phyloP scores from a whole-genome alignment of 2,888 invertebrate species.

The Amorpha juglandis region DNA sequence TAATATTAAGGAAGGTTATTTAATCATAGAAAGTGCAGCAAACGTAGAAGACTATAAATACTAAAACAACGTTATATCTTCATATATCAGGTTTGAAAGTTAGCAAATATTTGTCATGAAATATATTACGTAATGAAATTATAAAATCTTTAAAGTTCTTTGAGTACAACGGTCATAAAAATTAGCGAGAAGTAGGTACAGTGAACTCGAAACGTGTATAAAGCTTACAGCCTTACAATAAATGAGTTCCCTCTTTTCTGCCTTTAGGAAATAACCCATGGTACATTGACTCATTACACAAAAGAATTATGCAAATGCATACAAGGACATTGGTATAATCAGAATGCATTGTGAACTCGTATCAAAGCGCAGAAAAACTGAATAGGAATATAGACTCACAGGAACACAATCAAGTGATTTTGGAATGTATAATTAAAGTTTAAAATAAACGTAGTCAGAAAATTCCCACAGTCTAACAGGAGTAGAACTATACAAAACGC shows the following conservation, averaged over 20 bases:
- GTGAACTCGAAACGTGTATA: neutral
- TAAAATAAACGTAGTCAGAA: constrained; percentile 12
- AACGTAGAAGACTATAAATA: neutral
- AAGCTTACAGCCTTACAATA: neutral
- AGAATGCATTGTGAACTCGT: constrained; percentile 12
- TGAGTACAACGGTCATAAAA: neutral
- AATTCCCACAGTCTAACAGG: constrained; percentile 27
- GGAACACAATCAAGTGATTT: constrained; percentile 3
- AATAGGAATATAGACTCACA: constrained; percentile 10
- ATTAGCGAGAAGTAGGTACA: neutral
- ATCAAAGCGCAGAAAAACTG: constrained; percentile 12
- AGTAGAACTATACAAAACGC: constrained; percentile 27
- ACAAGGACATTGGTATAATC: neutral
- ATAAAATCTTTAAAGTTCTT: neutral
- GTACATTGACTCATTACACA: constrained; percentile 4
- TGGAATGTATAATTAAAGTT: constrained; percentile 17
- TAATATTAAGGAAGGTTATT: neutral
- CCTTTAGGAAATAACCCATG: constrained; percentile 10
- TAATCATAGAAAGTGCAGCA: neutral
- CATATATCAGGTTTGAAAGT: neutral
- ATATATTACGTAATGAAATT: neutral
- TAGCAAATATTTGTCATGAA: no score
- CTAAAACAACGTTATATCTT: neutral
- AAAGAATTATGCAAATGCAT: neutral
- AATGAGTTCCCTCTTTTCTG: neutral